Percentiles rank a stretch among this genome's conserved stretches.
phyloP scores from a whole-genome alignment of 2,797 vertebrate species.

The Pangasius djambal region DNA sequence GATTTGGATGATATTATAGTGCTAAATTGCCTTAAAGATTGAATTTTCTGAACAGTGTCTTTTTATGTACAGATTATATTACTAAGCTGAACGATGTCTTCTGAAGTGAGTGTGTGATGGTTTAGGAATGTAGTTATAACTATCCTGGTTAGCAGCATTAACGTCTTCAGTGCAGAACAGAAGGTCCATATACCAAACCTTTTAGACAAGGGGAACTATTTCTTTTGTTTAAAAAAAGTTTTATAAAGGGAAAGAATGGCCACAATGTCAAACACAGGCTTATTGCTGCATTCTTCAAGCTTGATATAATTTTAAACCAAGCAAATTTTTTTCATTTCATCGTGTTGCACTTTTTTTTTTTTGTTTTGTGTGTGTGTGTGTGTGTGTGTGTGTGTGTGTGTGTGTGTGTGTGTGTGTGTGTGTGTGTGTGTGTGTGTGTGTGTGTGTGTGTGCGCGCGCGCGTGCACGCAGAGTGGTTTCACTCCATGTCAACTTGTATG shows the following conservation, averaged over 20 bases:
- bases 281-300: background rate
- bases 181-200: background rate
- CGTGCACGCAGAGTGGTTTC: background rate
- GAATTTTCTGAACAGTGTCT: background rate
- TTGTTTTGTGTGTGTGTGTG: too few relatives aligned
- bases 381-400: too few relatives aligned
- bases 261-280: background rate
- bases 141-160: background rate
- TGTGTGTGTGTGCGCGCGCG: too few relatives aligned
- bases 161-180: background rate
- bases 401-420: background rate
- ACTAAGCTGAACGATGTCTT: background rate
- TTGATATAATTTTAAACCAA: background rate
- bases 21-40: background rate
- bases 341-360: background rate
- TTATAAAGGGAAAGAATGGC: background rate
- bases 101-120: background rate
- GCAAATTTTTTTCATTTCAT: background rate
- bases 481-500: conserved; percentile 20
- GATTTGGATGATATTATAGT: background rate
- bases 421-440: too few relatives aligned
- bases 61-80: background rate
- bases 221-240: background rate
- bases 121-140: background rate
- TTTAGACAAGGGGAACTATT: background rate